Percentiles rank a stretch among this genome's conserved stretches.
Evolutionary conservation across 2,113 vertebrate genomes (phyloP).

Genomic region (Illadopsis cleaveri): DNA sequence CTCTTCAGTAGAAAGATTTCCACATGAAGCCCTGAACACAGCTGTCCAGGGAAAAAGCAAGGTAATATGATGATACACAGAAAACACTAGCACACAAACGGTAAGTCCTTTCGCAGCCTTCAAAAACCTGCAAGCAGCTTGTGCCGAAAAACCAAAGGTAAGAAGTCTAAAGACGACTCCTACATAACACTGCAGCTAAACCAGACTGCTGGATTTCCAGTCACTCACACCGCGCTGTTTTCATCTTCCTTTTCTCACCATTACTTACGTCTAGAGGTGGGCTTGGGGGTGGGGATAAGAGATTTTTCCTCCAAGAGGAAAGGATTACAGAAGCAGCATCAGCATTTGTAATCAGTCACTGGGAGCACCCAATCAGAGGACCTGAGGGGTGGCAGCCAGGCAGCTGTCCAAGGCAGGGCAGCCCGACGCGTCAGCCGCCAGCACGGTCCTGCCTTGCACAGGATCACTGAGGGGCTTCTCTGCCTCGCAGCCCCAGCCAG

Average conservation of each 20-base stretch:
- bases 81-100: neutral
- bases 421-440: neutral
- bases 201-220: slow-evolving; percentile 42
- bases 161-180: slow-evolving; percentile 66
- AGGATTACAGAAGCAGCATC: slow-evolving; percentile 68
- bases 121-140: slow-evolving; percentile 63
- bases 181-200: slow-evolving; percentile 49
- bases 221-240: slow-evolving; percentile 55
- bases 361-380: slow-evolving; percentile 78
- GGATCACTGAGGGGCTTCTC: neutral
- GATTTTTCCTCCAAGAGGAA: slow-evolving; percentile 59
- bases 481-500: neutral
- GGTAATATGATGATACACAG: slow-evolving; percentile 21
- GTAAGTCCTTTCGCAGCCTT: slow-evolving; percentile 44
- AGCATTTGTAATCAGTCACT: slow-evolving; percentile 74
- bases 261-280: slow-evolving; percentile 53
- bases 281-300: slow-evolving; percentile 26
- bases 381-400: slow-evolving; percentile 63
- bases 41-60: slow-evolving; percentile 40
- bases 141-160: slow-evolving; percentile 45
- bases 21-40: slow-evolving; percentile 49
- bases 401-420: slow-evolving; percentile 57
- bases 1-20: slow-evolving; percentile 60
- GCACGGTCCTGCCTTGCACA: neutral
- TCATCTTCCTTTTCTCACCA: slow-evolving; percentile 41